phyloP scores from a whole-genome alignment of 2,888 invertebrate species.

The Dicranocentrus wangi region DNA sequence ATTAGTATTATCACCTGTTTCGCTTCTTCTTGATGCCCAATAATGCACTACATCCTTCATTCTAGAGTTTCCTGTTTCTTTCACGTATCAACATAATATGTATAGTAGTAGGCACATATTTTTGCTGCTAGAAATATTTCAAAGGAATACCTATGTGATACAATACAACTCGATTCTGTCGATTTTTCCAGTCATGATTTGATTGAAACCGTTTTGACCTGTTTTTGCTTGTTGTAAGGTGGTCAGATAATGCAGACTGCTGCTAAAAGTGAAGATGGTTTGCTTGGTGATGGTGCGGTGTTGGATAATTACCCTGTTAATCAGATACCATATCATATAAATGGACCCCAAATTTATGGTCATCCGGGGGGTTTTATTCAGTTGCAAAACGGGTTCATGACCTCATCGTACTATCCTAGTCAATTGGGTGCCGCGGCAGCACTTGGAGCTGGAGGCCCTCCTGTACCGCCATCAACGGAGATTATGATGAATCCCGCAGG shows the following conservation, averaged over 20 bases:
- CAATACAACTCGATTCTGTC: no score
- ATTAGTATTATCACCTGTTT: no score
- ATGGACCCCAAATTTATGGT: constrained; percentile 61
- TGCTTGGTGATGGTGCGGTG: constrained; percentile 63
- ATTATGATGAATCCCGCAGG: constrained; percentile 66
- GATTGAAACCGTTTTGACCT: no score
- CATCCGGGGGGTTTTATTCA: constrained; percentile 57
- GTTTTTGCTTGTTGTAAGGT: constrained; percentile 43
- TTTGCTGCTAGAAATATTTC: no score
- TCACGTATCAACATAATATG: no score
- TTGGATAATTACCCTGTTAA: constrained; percentile 59
- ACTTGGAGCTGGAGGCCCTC: constrained; percentile 47
- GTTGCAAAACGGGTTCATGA: constrained; percentile 62
- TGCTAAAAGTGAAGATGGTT: constrained; percentile 60
- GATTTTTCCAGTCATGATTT: no score
- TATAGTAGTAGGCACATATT: no score
- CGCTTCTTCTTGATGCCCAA: no score
- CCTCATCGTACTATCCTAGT: constrained; percentile 58
- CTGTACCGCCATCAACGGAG: constrained; percentile 63
- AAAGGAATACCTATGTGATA: no score
- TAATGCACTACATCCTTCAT: no score
- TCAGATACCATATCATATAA: constrained; percentile 62
- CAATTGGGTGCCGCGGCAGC: constrained; percentile 46
- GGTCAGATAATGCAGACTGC: constrained; percentile 54
- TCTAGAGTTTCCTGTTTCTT: no score